These are phyloP conservation scores for Campylomormyrus numenius DNA, from an alignment of 2,113 vertebrate species.

Conservation along the genomic window DNA sequence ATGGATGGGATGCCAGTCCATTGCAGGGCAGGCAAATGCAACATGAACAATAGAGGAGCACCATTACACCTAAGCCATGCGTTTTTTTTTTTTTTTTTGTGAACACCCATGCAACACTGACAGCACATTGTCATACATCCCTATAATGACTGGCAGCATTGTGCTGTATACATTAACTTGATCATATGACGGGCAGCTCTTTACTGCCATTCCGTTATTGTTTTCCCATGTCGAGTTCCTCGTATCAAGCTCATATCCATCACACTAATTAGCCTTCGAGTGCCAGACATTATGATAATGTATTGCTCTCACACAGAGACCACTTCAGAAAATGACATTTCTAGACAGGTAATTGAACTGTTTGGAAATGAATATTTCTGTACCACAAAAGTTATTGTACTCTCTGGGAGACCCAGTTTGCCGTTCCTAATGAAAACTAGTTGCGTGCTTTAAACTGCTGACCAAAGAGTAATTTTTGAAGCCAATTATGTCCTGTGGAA, in stretches of 20 bases:
- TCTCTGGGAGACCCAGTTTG: neutral
- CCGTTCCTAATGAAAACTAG: conserved; percentile 12
- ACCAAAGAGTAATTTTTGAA: conserved; percentile 7
- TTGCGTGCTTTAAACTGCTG: conserved; percentile 3
- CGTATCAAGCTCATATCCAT: conserved; percentile 31
- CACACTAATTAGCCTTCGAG: conserved; percentile 44
- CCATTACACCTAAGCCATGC: neutral
- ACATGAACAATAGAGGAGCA: neutral
- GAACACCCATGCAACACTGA: neutral
- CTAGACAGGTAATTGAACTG: conserved; percentile 26
- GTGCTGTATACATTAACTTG: neutral
- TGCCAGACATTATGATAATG: conserved; percentile 23
- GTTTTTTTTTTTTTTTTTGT: neutral
- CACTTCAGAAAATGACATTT: conserved; percentile 18
- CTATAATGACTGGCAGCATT: neutral
- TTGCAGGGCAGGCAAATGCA: neutral
- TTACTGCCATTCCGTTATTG: conserved; percentile 33
- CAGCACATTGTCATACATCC: neutral
- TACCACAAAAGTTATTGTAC: conserved; percentile 4
- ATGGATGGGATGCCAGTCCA: neutral
- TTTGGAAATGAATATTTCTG: conserved; percentile 14
- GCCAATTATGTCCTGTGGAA: conserved; percentile 10
- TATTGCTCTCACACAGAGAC: conserved; percentile 28
- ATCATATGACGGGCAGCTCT: neutral
- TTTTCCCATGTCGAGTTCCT: conserved; percentile 44